Percentiles rank a stretch among this genome's conserved stretches.
phyloP scores from a whole-genome alignment of 2,888 invertebrate species.

The Hofmannophila pseudospretella region DNA sequence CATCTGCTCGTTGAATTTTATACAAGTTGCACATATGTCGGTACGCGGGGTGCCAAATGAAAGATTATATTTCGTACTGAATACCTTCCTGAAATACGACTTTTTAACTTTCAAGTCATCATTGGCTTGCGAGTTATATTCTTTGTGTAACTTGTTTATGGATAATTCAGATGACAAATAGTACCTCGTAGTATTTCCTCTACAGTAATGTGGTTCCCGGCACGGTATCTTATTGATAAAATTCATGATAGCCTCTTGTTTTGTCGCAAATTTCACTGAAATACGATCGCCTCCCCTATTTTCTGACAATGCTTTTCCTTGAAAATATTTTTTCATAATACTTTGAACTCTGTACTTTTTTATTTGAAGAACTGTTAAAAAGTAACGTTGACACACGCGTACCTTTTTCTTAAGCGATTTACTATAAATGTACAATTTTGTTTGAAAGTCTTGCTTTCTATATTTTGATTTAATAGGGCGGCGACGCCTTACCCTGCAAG shows the following conservation, averaged over 20 bases:
- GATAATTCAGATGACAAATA: slow-evolving; percentile 10
- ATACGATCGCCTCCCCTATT: slow-evolving; percentile 11
- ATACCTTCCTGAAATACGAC: slow-evolving; percentile 7
- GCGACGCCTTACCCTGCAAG: background rate
- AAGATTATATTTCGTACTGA: slow-evolving; percentile 12
- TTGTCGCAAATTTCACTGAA: slow-evolving; percentile 7
- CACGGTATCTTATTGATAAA: background rate
- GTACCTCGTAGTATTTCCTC: slow-evolving; percentile 5
- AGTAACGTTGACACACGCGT: slow-evolving; percentile 7
- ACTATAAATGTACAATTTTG: slow-evolving; percentile 2
- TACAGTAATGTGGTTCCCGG: slow-evolving; percentile 10
- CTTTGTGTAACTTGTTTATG: slow-evolving; percentile 13
- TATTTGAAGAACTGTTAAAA: slow-evolving; percentile 5
- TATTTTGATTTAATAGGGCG: background rate
- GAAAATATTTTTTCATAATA: slow-evolving; percentile 6
- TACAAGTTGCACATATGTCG: slow-evolving; percentile 6
- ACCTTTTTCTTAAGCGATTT: slow-evolving; percentile 4
- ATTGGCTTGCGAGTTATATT: slow-evolving; percentile 6
- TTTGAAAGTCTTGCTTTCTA: background rate
- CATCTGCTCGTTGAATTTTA: slow-evolving; percentile 4
- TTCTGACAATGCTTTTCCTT: slow-evolving; percentile 4
- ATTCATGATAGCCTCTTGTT: background rate
- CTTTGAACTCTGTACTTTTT: slow-evolving; percentile 7
- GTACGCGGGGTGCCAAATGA: slow-evolving; percentile 9
- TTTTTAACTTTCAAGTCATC: slow-evolving; percentile 7